Percentiles rank a stretch among this genome's conserved stretches.
phyloP scores from a whole-genome alignment of 2,888 invertebrate species.

The Abscondita cerata region DNA sequence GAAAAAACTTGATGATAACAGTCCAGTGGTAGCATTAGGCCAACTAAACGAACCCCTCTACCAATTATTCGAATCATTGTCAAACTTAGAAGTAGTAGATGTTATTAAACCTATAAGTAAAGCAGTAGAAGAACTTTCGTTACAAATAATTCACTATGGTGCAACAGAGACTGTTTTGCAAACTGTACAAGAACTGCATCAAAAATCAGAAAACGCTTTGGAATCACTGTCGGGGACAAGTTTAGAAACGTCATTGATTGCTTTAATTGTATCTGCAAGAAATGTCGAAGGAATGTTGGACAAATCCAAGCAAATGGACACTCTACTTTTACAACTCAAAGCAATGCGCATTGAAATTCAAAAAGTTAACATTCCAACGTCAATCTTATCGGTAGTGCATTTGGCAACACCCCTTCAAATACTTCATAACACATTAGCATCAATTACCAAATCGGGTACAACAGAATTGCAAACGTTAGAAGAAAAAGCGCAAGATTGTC shows the following conservation, averaged over 20 bases:
- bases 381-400: neutral
- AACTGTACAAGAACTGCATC: neutral
- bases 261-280: neutral
- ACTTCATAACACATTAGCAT: neutral
- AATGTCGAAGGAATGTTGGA: neutral
- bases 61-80: no score
- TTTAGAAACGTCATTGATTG: neutral
- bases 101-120: neutral
- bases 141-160: neutral
- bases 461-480: neutral
- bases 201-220: neutral
- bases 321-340: neutral
- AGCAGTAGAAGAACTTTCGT: neutral
- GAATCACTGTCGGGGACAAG: no score
- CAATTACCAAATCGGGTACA: neutral
- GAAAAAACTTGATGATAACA: no score
- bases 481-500: slow-evolving; percentile 21
- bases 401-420: slow-evolving; percentile 1
- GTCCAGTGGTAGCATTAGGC: no score
- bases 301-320: neutral
- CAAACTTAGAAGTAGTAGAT: no score
- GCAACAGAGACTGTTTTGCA: neutral
- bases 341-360: neutral
- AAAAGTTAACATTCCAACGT: neutral
- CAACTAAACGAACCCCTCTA: no score